phyloP scores from a whole-genome alignment of 2,888 invertebrate species.

The Scrobipalpa costella region DNA sequence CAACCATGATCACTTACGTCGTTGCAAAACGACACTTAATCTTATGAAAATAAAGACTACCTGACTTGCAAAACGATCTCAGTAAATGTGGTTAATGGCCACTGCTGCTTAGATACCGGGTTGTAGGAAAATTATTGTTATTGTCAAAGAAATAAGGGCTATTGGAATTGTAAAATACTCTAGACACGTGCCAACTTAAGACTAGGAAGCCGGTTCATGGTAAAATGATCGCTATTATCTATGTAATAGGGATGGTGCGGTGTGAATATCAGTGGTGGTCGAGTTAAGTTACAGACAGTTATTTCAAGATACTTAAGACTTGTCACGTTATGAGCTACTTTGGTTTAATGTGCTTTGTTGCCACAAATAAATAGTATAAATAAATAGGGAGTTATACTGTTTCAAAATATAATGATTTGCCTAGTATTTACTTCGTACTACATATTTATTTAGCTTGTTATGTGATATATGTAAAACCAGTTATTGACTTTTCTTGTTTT shows the following conservation, averaged over 20 bases:
- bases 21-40: not conserved
- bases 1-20: not conserved
- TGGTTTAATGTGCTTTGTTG: not conserved
- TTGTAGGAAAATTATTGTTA: slow-evolving; percentile 3
- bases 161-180: not conserved
- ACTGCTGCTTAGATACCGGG: not conserved
- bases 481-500: too few relatives aligned
- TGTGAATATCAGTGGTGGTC: not conserved
- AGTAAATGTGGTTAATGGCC: not conserved
- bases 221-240: not conserved
- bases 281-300: slow-evolving; percentile 1
- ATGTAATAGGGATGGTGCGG: not conserved
- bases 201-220: not conserved
- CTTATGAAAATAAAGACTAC: not conserved
- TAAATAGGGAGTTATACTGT: too few relatives aligned
- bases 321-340: not conserved
- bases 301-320: not conserved
- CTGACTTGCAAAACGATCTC: not conserved
- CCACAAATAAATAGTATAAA: not conserved
- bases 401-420: too few relatives aligned
- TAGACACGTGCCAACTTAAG: not conserved
- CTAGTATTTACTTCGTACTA: too few relatives aligned
- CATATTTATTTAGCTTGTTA: too few relatives aligned
- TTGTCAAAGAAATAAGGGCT: not conserved
- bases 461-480: too few relatives aligned